Percentiles rank a stretch among this genome's conserved stretches.
Conservation (phyloP, 2,888 invertebrate genomes). For the Polydrusus pterygomalis region DNA sequence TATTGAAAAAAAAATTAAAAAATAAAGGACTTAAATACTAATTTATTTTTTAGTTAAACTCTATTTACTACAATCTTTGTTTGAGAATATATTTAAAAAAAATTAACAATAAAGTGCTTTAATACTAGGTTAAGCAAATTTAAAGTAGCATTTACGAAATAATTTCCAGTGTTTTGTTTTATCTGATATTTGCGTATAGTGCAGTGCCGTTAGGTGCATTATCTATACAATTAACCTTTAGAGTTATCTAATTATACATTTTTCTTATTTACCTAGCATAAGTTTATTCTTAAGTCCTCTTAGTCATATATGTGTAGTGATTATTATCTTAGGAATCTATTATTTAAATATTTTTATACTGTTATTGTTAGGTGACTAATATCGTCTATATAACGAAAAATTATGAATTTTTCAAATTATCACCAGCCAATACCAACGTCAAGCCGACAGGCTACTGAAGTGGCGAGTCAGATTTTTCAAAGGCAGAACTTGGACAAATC, state of each 20-base stretch:
- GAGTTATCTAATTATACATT: too few relatives aligned
- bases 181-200: too few relatives aligned
- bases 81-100: background rate
- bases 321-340: background rate
- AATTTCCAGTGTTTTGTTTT: too few relatives aligned
- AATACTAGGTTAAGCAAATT: slow-evolving; percentile 2
- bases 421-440: slow-evolving; percentile 45
- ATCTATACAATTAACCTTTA: too few relatives aligned
- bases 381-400: background rate
- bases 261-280: background rate
- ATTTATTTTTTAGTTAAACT: slow-evolving; percentile 7
- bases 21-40: slow-evolving; percentile 5
- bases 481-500: slow-evolving; percentile 48
- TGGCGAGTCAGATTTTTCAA: slow-evolving; percentile 51
- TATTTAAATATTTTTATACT: background rate
- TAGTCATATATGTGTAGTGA: slow-evolving; percentile 1
- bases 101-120: slow-evolving; percentile 9
- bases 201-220: too few relatives aligned
- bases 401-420: slow-evolving; percentile 44
- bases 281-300: background rate
- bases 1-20: too few relatives aligned
- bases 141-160: background rate
- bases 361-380: background rate
- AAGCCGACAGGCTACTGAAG: slow-evolving; percentile 53
- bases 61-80: background rate